These are phyloP conservation scores for Hyalella azteca DNA, from an alignment of 2,888 invertebrate genomes.

Conservation along the genomic window DNA sequence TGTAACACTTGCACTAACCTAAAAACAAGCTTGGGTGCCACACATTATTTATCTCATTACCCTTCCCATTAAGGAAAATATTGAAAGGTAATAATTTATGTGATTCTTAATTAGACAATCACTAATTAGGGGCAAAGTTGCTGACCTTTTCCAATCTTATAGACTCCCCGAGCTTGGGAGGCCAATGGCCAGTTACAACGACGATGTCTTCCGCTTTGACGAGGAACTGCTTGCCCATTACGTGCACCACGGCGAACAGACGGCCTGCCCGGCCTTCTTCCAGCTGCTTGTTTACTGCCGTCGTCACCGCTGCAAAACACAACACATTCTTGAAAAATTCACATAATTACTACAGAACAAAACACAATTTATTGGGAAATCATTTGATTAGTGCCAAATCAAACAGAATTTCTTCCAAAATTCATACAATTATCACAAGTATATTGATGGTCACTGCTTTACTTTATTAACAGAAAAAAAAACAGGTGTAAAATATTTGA, in stretches of 20 bases:
- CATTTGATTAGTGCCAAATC: too few species aligned
- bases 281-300: slow-evolving; percentile 72
- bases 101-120: not conserved
- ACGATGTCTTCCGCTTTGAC: slow-evolving; percentile 85
- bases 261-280: slow-evolving; percentile 68
- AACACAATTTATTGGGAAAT: too few species aligned
- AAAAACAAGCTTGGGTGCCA: too few species aligned
- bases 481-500: too few species aligned
- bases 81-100: not conserved
- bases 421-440: too few species aligned
- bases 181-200: slow-evolving; percentile 80
- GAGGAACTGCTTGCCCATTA: slow-evolving; percentile 84
- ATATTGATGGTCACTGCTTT: too few species aligned
- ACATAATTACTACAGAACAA: not conserved
- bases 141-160: slow-evolving; percentile 80
- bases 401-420: too few species aligned
- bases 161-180: slow-evolving; percentile 78
- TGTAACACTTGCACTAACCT: too few species aligned
- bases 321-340: not conserved
- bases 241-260: slow-evolving; percentile 80
- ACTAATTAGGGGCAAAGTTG: not conserved
- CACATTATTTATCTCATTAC: too few species aligned
- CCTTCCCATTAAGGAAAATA: not conserved
- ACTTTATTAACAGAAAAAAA: too few species aligned
- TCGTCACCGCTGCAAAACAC: slow-evolving; percentile 67